These are phyloP conservation scores for Drosophila simulans DNA, from an alignment of 1,140 invertebrate genomes.

Conservation along the genomic window DNA sequence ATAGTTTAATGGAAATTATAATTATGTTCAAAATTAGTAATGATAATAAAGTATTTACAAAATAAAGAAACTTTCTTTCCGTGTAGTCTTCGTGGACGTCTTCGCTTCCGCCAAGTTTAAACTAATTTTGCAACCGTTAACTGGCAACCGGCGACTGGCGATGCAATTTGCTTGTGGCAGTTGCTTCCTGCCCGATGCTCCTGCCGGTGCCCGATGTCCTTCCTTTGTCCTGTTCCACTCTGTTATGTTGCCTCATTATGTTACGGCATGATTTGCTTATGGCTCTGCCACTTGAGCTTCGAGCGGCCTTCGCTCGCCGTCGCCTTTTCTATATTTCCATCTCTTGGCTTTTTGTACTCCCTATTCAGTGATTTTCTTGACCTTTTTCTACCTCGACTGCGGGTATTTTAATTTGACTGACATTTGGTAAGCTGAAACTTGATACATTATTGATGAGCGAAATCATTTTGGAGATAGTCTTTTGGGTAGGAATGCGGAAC, in stretches of 20 bases:
- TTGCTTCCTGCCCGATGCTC: slow-evolving; percentile 54
- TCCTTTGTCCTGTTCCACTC: slow-evolving; percentile 22
- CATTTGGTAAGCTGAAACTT: not conserved
- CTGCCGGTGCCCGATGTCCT: slow-evolving; percentile 1
- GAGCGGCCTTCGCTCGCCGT: slow-evolving; percentile 27
- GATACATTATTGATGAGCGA: not conserved
- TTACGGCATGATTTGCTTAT: slow-evolving; percentile 69
- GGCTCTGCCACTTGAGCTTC: slow-evolving; percentile 64
- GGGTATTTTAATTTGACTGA: slow-evolving; percentile 3
- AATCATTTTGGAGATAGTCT: not conserved
- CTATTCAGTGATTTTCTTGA: slow-evolving; percentile 39
- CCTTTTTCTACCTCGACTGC: not conserved
- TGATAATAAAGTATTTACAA: not conserved
- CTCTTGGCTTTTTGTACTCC: slow-evolving; percentile 1
- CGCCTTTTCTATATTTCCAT: slow-evolving; percentile 7
- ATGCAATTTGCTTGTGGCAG: slow-evolving; percentile 69
- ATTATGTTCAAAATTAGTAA: too few relatives aligned
- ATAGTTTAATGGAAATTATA: too few relatives aligned
- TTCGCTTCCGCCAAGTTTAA: slow-evolving; percentile 75
- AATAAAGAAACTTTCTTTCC: not conserved
- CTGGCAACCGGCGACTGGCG: slow-evolving; percentile 57
- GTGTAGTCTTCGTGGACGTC: slow-evolving; percentile 17
- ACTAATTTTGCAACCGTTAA: slow-evolving; percentile 80
- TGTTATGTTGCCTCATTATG: slow-evolving; percentile 67
- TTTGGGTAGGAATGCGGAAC: not conserved